Base-by-base conservation (phyloP, 2,888 invertebrate species). In the Seira ritae region DNA sequence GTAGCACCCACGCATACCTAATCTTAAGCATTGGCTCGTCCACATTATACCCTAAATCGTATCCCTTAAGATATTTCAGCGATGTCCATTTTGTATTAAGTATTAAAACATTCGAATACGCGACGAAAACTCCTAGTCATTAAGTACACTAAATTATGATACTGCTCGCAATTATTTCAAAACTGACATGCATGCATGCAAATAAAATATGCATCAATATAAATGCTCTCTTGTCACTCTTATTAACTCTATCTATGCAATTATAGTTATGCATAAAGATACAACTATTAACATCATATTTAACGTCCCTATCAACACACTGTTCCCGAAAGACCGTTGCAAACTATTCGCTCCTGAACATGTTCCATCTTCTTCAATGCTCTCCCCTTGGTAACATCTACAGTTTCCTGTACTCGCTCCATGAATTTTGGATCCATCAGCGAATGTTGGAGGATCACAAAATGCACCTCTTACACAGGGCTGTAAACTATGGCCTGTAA, bases 351-450 rank as follows among this genome's bases (percentile, higher is more conserved):
- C 80, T 12, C 42, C 19, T 0, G 74, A 74, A 23, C 80, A 80
- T 0, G 80, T 80, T 1, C 80, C 80, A 65, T 74, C 80, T 31
- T 80, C 80, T 17, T 74, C 74, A 12, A 46, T 80, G 31, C 70
- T 75, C 74, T 80, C 65, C n/a, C 80, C 80, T 31, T 68, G 55
- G n/a, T 74, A 81, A 68, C 82, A 82, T 22, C 66, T 73, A 60
- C 82, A 82, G 55, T 78, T 82, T 68, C 82, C 82, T 0, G 68
- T 62, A 12, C 19, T 72, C 17, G 82, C 77, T 20, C 50, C 73
- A 10, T 50, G 42, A 20, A 82, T 82, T 73, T 72, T 77, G 6
- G 67, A 19, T 17, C 77, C 77, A 23, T 77, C 69, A 15, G 68
- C 67, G 31, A 68, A 77, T 20, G 67, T 20, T 0, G 82, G 82